phyloP scores from a whole-genome alignment of 1,140 invertebrate genomes.

The Ephestia elutella region DNA sequence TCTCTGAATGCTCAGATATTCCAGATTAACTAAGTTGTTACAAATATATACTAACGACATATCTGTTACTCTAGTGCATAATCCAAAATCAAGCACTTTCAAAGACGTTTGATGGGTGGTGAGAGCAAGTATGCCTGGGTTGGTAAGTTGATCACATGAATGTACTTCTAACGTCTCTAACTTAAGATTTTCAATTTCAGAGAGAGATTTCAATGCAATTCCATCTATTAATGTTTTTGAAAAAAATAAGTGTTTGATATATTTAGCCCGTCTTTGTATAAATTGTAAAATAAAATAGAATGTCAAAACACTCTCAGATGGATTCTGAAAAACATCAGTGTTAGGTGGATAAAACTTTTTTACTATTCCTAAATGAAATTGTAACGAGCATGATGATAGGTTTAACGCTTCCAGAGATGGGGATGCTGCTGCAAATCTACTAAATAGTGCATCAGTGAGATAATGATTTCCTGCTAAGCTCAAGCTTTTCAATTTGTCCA shows the following conservation, averaged over 20 bases:
- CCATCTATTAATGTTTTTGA: constrained; percentile 80
- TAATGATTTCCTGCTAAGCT: constrained; percentile 80
- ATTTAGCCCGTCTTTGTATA: constrained; percentile 71
- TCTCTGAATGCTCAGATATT: constrained; percentile 74
- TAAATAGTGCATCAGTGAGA: constrained; percentile 81
- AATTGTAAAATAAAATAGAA: constrained; percentile 79
- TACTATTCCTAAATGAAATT: constrained; percentile 80
- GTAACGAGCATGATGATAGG: constrained; percentile 79
- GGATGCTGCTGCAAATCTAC: constrained; percentile 78
- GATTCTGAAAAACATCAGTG: constrained; percentile 62
- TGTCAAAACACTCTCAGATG: constrained; percentile 81
- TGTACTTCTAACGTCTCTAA: constrained; percentile 76
- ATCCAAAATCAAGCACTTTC: constrained; percentile 77
- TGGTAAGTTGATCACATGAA: constrained; percentile 80
- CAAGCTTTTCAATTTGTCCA: constrained; percentile 76
- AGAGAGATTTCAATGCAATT: constrained; percentile 74
- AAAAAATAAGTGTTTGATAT: constrained; percentile 77
- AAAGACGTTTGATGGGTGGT: constrained; percentile 76
- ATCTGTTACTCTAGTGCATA: constrained; percentile 79
- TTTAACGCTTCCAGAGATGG: constrained; percentile 76
- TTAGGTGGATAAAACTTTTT: constrained; percentile 78
- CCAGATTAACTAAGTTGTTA: constrained; percentile 74
- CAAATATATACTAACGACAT: constrained; percentile 76
- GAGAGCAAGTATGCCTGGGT: constrained; percentile 75
- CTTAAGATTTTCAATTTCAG: constrained; percentile 71